Evolutionary conservation across 2,797 vertebrate genomes (phyloP).

Genomic region (Phalloptychus januarius): DNA sequence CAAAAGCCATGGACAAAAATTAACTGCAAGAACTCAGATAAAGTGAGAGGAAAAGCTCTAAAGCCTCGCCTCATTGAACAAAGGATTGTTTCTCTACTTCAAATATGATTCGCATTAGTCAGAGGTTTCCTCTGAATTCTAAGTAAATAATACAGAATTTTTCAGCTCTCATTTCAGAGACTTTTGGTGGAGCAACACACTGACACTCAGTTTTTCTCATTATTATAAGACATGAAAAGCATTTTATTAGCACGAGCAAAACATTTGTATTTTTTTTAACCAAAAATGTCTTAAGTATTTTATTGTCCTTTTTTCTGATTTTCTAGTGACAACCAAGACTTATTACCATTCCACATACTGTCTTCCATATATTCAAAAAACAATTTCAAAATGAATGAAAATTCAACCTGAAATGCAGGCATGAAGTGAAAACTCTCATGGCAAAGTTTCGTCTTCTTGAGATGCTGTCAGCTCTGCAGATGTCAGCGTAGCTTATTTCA

Average conservation of each 20-base stretch:
- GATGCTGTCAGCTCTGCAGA: conserved; percentile 40
- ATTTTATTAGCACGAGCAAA: not conserved
- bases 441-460: conserved; percentile 31
- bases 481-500: conserved; percentile 59
- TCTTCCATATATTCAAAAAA: conserved; percentile 18
- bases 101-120: not conserved
- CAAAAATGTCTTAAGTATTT: not conserved
- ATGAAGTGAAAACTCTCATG: conserved; percentile 27
- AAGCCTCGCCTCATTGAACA: not conserved
- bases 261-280: not conserved
- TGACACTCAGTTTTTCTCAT: not conserved
- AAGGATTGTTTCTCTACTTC: not conserved
- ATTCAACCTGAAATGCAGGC: conserved; percentile 21
- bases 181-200: not conserved
- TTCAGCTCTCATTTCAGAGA: not conserved
- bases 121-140: not conserved
- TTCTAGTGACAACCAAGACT: not conserved
- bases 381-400: conserved; percentile 14
- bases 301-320: not conserved
- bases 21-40: not conserved
- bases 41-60: not conserved
- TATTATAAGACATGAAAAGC: not conserved
- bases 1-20: not conserved
- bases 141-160: not conserved
- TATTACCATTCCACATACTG: not conserved